These are phyloP conservation scores for Junonia oenone DNA, from an alignment of 2,888 invertebrate genomes.

Conservation along the genomic window DNA sequence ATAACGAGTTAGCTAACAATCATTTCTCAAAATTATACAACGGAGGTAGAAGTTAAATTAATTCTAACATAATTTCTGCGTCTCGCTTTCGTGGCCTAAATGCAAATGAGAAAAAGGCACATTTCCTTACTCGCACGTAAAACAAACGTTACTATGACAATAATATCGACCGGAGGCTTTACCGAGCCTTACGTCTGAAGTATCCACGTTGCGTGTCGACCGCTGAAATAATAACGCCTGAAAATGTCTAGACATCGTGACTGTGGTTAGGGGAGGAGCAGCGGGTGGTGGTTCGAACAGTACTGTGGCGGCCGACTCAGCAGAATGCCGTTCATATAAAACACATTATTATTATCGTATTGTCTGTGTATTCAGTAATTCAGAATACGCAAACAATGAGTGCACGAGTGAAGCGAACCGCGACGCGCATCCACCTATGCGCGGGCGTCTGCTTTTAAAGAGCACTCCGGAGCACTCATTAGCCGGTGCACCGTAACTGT, in stretches of 20 bases:
- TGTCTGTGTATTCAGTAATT: conserved; percentile 40
- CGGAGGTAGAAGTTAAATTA: conserved; percentile 5
- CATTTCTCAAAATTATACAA: too few relatives aligned
- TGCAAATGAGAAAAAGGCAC: conserved; percentile 67
- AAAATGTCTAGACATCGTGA: conserved; percentile 36
- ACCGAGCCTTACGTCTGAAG: conserved; percentile 72
- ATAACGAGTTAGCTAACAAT: background rate
- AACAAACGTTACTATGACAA: conserved; percentile 73
- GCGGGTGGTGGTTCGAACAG: conserved; percentile 11
- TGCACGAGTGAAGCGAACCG: conserved; percentile 69
- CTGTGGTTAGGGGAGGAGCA: conserved; percentile 4
- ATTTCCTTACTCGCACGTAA: conserved; percentile 60
- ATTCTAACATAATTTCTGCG: conserved; percentile 48
- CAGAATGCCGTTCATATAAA: conserved; percentile 27
- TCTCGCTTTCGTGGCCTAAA: conserved; percentile 62
- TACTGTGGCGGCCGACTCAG: conserved; percentile 13
- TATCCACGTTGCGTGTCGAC: conserved; percentile 65
- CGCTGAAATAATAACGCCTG: conserved; percentile 64
- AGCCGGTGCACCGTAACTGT: conserved; percentile 70
- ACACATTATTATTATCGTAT: conserved; percentile 41
- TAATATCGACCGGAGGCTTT: conserved; percentile 75
- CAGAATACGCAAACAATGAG: conserved; percentile 64
- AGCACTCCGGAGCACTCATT: conserved; percentile 61
- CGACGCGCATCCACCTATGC: conserved; percentile 57
- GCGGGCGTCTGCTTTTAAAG: conserved; percentile 65